These are phyloP conservation scores for Solea solea DNA, from an alignment of 2,113 vertebrate species.

Conservation along the genomic window DNA sequence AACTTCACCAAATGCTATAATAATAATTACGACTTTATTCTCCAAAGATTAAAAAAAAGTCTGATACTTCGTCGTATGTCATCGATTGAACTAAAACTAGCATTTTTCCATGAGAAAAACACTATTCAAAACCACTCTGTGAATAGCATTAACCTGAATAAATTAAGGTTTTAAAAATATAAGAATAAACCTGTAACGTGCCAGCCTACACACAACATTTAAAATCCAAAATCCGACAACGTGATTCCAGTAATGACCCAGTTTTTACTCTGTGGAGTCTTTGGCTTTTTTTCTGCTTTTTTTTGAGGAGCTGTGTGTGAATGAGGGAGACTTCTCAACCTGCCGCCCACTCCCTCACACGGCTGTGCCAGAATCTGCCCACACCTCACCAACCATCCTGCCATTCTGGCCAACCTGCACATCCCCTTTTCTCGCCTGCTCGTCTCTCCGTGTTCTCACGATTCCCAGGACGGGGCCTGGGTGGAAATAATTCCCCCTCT, in stretches of 20 bases:
- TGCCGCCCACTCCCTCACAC: constrained; percentile 68
- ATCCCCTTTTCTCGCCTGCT: constrained; percentile 23
- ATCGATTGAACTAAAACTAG: background rate
- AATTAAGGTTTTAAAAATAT: constrained; percentile 17
- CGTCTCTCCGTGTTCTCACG: constrained; percentile 43
- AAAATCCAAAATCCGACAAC: background rate
- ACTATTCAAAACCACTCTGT: constrained; percentile 1
- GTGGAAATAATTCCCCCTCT: constrained; percentile 67
- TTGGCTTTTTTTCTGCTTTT: background rate
- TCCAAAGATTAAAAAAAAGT: too few relatives aligned
- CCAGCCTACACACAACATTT: constrained; percentile 35
- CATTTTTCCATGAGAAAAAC: background rate
- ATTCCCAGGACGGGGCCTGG: constrained; percentile 52
- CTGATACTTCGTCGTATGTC: too few relatives aligned
- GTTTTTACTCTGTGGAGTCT: constrained; percentile 51
- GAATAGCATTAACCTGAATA: constrained; percentile 7
- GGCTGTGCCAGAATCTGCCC: constrained; percentile 71
- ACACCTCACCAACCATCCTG: constrained; percentile 57
- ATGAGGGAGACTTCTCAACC: constrained; percentile 62
- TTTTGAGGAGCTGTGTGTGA: constrained; percentile 43
- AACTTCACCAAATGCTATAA: too few relatives aligned
- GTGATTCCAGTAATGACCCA: constrained; percentile 60
- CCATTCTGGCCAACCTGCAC: constrained; percentile 48
- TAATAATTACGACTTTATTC: too few relatives aligned
- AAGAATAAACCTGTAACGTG: constrained; percentile 24